Percentiles rank a stretch among this genome's conserved stretches.
phyloP scores from a whole-genome alignment of 2,113 vertebrate genomes.

The Bettongia penicillata region DNA sequence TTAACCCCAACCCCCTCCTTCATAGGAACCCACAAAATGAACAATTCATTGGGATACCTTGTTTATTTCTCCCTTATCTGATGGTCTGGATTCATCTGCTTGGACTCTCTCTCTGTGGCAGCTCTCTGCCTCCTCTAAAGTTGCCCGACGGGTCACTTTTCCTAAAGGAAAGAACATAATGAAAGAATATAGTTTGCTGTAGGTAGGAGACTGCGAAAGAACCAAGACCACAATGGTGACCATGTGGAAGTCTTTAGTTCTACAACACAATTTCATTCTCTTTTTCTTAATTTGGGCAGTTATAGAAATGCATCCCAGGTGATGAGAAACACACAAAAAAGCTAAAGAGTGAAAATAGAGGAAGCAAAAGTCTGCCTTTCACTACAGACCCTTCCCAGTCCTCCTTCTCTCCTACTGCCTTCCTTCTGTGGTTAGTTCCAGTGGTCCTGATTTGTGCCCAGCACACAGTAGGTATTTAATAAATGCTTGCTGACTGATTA shows the following conservation, averaged over 20 bases:
- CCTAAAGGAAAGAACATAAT: constrained; percentile 41
- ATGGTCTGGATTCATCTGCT: background rate
- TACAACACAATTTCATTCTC: background rate
- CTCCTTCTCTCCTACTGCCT: background rate
- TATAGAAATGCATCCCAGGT: background rate
- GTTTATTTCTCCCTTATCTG: background rate
- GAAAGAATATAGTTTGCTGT: background rate
- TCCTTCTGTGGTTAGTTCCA: background rate
- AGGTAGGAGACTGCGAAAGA: background rate
- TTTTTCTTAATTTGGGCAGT: too few relatives aligned
- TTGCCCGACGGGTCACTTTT: background rate
- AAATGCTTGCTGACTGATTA: background rate
- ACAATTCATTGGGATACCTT: constrained; percentile 43
- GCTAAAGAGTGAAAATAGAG: background rate
- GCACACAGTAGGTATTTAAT: background rate
- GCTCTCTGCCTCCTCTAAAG: background rate
- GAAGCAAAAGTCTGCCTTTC: background rate
- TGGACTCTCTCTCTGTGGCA: background rate
- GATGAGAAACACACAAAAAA: background rate
- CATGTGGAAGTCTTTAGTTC: background rate
- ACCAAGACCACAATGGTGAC: too few relatives aligned
- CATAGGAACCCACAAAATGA: background rate
- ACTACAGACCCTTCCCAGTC: background rate
- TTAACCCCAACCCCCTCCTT: background rate
- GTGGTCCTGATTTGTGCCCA: background rate